Evolutionary conservation across 2,888 invertebrate genomes (phyloP).

Genomic region (Nematopogon swammerdamellus): DNA sequence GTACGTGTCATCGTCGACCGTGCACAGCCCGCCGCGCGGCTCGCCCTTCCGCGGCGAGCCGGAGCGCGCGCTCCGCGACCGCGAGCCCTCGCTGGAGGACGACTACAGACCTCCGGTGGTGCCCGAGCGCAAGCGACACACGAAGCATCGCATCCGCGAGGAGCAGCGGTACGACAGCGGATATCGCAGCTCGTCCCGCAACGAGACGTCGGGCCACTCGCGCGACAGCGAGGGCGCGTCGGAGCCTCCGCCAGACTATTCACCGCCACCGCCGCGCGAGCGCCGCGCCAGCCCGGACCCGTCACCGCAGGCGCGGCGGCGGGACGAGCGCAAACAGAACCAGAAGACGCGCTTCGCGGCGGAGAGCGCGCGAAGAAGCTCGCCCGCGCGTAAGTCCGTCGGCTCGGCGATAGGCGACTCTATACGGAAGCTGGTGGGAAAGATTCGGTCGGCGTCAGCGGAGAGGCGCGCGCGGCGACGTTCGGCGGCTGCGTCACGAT

Average conservation of each 20-base stretch:
- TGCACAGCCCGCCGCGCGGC: constrained; percentile 54
- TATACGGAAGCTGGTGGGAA: constrained; percentile 76
- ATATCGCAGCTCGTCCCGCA: constrained; percentile 54
- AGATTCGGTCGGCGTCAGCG: constrained; percentile 70
- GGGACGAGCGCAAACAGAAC: constrained; percentile 56
- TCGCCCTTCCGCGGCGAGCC: constrained; percentile 40
- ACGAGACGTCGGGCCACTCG: constrained; percentile 48
- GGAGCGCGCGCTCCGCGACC: constrained; percentile 42
- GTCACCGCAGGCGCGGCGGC: constrained; percentile 43
- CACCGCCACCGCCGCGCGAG: constrained; percentile 54
- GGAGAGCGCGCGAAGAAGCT: constrained; percentile 35
- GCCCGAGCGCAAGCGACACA: constrained; percentile 62
- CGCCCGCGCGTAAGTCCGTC: constrained; percentile 47
- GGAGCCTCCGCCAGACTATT: constrained; percentile 71
- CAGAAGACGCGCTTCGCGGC: constrained; percentile 69
- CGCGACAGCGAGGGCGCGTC: constrained; percentile 48
- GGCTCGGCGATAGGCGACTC: constrained; percentile 73
- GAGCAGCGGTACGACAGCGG: constrained; percentile 56
- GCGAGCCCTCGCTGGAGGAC: constrained; percentile 49
- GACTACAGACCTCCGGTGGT: constrained; percentile 59
- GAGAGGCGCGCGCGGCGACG: constrained; percentile 65
- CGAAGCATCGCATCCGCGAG: constrained; percentile 50
- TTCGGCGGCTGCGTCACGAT: constrained; percentile 52
- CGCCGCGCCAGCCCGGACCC: constrained; percentile 41
- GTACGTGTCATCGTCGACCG: constrained; percentile 54